These are phyloP conservation scores for Calcarius lapponicus DNA, from an alignment of 2,797 vertebrate genomes.

Conservation along the genomic window DNA sequence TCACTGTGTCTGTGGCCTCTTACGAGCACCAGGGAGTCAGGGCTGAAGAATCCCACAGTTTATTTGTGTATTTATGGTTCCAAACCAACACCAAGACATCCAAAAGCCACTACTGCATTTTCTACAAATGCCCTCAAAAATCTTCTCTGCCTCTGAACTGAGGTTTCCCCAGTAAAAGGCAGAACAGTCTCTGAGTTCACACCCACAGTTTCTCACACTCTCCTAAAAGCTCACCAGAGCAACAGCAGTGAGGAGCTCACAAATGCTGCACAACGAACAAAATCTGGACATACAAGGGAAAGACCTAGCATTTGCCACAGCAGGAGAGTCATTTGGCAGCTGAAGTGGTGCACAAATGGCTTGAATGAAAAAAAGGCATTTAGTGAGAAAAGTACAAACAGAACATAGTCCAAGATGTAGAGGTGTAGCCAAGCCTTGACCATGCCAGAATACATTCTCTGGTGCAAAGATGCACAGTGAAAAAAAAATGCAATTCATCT, in stretches of 20 bases:
- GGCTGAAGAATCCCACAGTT: not conserved
- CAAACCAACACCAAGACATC: not conserved
- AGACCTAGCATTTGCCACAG: constrained; percentile 7
- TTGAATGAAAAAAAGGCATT: not conserved
- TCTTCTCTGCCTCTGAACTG: not conserved
- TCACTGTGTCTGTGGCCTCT: not conserved
- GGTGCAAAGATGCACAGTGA: not conserved
- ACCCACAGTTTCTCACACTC: not conserved
- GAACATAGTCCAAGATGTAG: not conserved
- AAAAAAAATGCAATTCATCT: not conserved
- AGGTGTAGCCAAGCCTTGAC: constrained; percentile 1
- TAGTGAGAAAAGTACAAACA: not conserved
- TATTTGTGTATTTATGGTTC: not conserved
- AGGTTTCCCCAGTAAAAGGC: not conserved
- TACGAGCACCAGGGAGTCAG: not conserved
- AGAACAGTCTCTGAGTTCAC: not conserved
- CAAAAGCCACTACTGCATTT: not conserved
- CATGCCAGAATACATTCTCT: not conserved
- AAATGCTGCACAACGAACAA: not conserved
- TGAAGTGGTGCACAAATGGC: not conserved
- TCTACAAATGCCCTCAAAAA: not conserved
- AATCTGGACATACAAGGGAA: not conserved
- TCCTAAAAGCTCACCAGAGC: not conserved
- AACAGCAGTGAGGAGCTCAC: not conserved
- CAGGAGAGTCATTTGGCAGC: constrained; percentile 24